Percentiles rank a stretch among this genome's conserved stretches.
These are phyloP conservation scores for Leptinotarsa tumamoca DNA, from an alignment of 2,888 invertebrate genomes.

Conservation along the genomic window DNA sequence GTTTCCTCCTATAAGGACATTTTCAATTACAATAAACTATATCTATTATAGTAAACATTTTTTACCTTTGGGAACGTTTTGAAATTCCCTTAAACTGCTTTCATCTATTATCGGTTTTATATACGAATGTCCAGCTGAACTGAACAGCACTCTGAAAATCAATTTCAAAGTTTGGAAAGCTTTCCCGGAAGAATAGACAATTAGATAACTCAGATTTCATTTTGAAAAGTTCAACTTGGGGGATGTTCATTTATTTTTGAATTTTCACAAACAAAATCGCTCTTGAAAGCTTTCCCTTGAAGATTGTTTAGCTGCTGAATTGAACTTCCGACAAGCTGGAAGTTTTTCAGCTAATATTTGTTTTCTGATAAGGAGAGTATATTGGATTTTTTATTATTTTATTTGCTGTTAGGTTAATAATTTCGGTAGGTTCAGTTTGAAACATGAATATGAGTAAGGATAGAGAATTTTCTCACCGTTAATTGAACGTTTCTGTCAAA, in stretches of 20 bases:
- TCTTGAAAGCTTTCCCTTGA: background rate
- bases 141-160: background rate
- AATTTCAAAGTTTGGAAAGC: background rate
- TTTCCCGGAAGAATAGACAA: constrained; percentile 7
- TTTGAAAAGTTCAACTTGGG: background rate
- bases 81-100: background rate
- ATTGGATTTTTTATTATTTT: background rate
- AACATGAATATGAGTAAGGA: background rate
- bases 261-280: background rate
- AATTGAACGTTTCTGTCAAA: too few species aligned
- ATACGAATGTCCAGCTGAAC: background rate
- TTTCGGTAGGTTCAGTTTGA: background rate
- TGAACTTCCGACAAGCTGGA: background rate
- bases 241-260: constrained; percentile 6
- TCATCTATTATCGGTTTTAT: background rate
- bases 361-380: background rate
- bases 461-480: too few species aligned
- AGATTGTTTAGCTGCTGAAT: background rate
- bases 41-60: too few species aligned
- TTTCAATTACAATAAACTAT: too few species aligned
- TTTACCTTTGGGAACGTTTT: too few species aligned
- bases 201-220: constrained; percentile 4
- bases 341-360: constrained; percentile 8
- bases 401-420: background rate
- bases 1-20: too few species aligned